These are phyloP conservation scores for Petrocephalus sullivani DNA, from an alignment of 2,797 vertebrate species.

Conservation along the genomic window DNA sequence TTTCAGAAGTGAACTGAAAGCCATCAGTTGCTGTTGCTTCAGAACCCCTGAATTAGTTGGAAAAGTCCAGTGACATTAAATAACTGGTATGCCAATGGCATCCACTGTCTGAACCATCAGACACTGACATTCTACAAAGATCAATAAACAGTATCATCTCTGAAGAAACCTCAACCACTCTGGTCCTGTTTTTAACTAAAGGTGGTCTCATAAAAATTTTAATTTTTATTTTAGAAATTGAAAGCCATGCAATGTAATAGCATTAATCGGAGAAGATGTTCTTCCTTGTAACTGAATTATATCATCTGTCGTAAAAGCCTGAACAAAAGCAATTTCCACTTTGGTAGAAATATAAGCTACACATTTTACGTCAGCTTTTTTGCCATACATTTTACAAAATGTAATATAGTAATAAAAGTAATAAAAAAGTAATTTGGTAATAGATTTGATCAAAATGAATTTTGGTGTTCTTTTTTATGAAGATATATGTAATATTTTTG, in stretches of 20 bases:
- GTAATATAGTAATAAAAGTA: background rate
- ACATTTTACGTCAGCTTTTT: conserved; percentile 10
- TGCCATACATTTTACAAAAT: background rate
- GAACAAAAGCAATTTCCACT: background rate
- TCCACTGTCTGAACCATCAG: conserved; percentile 23
- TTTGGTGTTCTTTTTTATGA: background rate
- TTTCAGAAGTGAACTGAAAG: conserved; percentile 29
- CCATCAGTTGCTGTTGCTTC: conserved; percentile 33
- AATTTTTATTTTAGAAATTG: background rate
- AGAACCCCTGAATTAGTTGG: conserved; percentile 28
- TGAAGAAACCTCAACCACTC: background rate
- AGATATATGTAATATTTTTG: background rate
- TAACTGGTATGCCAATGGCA: conserved; percentile 29
- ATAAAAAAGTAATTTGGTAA: background rate
- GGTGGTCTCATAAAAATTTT: background rate
- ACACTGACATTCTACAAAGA: conserved; percentile 42
- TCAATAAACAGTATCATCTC: conserved; percentile 28
- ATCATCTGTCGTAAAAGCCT: background rate
- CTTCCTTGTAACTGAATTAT: background rate
- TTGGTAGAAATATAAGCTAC: background rate
- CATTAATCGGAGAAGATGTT: background rate
- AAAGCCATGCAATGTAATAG: background rate
- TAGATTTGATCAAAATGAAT: background rate
- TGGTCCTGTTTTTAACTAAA: background rate
- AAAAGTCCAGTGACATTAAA: conserved; percentile 42